These are phyloP conservation scores for Catharus bicknelli DNA, from an alignment of 2,113 vertebrate genomes.

Conservation along the genomic window DNA sequence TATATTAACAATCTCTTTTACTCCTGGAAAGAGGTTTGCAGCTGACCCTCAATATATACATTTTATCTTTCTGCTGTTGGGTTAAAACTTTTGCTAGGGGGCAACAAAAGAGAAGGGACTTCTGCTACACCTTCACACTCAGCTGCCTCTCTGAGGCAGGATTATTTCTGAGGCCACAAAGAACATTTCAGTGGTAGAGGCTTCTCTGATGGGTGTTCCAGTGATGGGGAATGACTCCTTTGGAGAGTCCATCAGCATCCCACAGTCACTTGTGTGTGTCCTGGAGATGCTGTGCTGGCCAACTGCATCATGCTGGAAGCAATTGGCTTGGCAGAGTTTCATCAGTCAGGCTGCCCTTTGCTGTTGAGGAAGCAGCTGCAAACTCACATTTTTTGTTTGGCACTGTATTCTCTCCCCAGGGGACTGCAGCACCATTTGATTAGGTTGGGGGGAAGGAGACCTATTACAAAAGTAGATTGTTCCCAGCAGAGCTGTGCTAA, in stretches of 20 bases:
- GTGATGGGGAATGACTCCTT: not conserved
- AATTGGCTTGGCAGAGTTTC: constrained; percentile 31
- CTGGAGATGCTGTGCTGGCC: not conserved
- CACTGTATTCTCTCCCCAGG: constrained; percentile 4
- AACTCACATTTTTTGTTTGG: constrained; percentile 45
- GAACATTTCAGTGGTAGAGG: not conserved
- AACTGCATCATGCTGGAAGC: not conserved
- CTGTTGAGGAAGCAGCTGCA: constrained; percentile 57
- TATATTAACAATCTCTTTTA: not conserved
- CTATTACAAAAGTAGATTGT: not conserved
- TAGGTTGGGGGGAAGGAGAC: constrained; percentile 13
- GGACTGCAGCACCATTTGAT: constrained; percentile 36
- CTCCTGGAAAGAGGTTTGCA: not conserved
- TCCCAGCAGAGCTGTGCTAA: not conserved
- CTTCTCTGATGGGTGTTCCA: not conserved
- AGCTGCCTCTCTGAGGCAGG: not conserved
- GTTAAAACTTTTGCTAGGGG: not conserved
- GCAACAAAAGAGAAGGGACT: not conserved
- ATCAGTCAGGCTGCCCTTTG: constrained; percentile 40
- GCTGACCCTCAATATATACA: not conserved
- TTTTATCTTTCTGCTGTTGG: not conserved
- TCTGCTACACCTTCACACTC: not conserved
- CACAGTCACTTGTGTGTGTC: not conserved
- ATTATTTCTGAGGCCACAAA: not conserved
- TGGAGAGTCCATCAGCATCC: constrained; percentile 3